phyloP scores from a whole-genome alignment of 2,113 vertebrate species.

The Megaptera novaeangliae region DNA sequence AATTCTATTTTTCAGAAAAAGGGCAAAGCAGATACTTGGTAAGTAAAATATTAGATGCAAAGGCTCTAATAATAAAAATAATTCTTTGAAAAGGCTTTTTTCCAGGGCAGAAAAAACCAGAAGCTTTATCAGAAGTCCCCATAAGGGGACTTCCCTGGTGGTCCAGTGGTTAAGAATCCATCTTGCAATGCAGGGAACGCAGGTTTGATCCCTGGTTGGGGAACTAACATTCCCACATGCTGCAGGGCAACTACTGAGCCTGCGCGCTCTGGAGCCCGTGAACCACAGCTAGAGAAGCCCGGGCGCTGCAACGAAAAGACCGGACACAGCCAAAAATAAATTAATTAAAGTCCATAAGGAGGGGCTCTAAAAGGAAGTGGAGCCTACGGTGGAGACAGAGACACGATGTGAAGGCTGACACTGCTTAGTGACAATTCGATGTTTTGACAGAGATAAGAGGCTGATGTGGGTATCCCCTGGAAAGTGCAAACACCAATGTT shows the following conservation, averaged over 20 bases:
- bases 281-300: no score
- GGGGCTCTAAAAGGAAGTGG: background rate
- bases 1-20: background rate
- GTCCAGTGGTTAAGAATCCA: no score
- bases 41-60: background rate
- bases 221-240: no score
- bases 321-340: no score
- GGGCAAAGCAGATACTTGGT: background rate
- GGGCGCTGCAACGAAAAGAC: no score
- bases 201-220: no score
- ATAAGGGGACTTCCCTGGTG: no score
- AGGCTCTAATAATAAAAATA: background rate
- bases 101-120: background rate
- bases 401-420: background rate
- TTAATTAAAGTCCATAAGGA: background rate
- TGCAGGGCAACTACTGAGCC: no score
- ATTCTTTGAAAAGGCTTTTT: background rate
- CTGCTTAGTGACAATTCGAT: background rate
- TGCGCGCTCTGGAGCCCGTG: no score
- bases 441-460: background rate
- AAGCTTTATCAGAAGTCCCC: background rate
- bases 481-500: background rate
- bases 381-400: background rate
- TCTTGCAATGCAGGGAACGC: no score
- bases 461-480: background rate